These are phyloP conservation scores for Tetramorium simillimum DNA, from an alignment of 1,140 invertebrate species.

Conservation along the genomic window DNA sequence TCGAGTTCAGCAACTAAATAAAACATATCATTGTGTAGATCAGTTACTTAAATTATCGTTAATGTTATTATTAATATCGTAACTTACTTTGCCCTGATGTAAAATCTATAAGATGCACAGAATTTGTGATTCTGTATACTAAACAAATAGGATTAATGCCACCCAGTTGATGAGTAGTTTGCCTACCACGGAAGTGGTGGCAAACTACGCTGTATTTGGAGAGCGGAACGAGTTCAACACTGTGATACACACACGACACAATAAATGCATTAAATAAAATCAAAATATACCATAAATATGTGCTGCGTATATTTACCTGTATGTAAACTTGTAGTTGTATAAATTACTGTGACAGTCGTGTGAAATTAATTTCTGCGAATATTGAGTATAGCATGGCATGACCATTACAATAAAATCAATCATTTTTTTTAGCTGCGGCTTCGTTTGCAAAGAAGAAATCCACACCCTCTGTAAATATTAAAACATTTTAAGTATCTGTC, in stretches of 20 bases:
- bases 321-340: conserved; percentile 98
- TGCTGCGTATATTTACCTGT: conserved; percentile 81
- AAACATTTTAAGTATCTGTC: conserved; percentile 27
- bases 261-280: conserved; percentile 10
- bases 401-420: conserved; percentile 96
- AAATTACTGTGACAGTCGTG: conserved; percentile 99
- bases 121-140: conserved; percentile 94
- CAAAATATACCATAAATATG: not conserved
- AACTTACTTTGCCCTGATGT: conserved; percentile 93
- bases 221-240: conserved; percentile 98
- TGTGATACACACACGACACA: conserved; percentile 80
- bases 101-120: conserved; percentile 97
- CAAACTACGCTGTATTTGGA: conserved; percentile 99
- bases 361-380: conserved; percentile 98
- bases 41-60: conserved; percentile 33
- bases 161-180: conserved; percentile 95
- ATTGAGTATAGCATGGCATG: conserved; percentile 94
- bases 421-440: conserved; percentile 97
- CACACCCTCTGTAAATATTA: conserved; percentile 92
- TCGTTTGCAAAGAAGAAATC: conserved; percentile 98
- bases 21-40: conserved; percentile 38
- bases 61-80: conserved; percentile 9
- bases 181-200: too few relatives aligned
- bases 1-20: conserved; percentile 92
- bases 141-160: conserved; percentile 97